Percentiles rank a stretch among this genome's conserved stretches.
Conservation (phyloP, 92 coral and sea anemone genomes). For the Anthopleura xanthogrammica region DNA sequence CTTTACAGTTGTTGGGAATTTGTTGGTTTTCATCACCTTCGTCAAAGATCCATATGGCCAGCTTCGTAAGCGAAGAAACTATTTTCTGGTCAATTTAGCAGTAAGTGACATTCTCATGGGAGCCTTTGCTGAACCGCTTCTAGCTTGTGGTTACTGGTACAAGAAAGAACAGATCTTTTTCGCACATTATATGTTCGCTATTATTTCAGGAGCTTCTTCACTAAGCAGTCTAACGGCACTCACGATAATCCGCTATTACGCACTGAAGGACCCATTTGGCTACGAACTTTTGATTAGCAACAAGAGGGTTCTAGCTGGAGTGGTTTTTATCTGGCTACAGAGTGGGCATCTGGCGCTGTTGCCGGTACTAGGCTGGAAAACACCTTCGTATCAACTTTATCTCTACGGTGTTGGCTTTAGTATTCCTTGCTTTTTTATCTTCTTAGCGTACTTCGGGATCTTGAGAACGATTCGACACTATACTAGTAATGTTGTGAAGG, state of each 20-base stretch:
- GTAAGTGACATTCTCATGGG: constrained; percentile 79
- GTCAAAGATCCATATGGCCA: constrained; percentile 66
- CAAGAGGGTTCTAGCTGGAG: constrained; percentile 33
- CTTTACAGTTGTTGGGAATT: constrained; percentile 57
- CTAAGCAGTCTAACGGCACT: constrained; percentile 64
- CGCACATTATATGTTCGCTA: constrained; percentile 70
- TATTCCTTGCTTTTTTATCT: constrained; percentile 49
- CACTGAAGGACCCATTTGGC: constrained; percentile 58
- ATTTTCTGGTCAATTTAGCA: constrained; percentile 57
- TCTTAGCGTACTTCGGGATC: constrained; percentile 47
- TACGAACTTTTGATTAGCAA: constrained; percentile 50
- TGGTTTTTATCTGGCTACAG: constrained; percentile 54
- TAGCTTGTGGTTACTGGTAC: constrained; percentile 60
- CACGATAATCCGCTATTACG: constrained; percentile 69
- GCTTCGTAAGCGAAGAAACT: constrained; percentile 54
- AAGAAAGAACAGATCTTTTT: constrained; percentile 42
- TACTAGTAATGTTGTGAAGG: constrained; percentile 30
- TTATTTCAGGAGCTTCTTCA: constrained; percentile 70
- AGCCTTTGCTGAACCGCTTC: constrained; percentile 58
- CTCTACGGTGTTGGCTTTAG: constrained; percentile 61
- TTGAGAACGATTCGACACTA: constrained; percentile 52
- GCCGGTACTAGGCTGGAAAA: constrained; percentile 64
- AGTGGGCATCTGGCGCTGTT: constrained; percentile 53
- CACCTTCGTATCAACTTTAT: constrained; percentile 58
- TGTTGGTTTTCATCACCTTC: constrained; percentile 55